Percentiles rank a stretch among this genome's conserved stretches.
phyloP scores from a whole-genome alignment of 2,888 invertebrate genomes.

The Xanthia togata region DNA sequence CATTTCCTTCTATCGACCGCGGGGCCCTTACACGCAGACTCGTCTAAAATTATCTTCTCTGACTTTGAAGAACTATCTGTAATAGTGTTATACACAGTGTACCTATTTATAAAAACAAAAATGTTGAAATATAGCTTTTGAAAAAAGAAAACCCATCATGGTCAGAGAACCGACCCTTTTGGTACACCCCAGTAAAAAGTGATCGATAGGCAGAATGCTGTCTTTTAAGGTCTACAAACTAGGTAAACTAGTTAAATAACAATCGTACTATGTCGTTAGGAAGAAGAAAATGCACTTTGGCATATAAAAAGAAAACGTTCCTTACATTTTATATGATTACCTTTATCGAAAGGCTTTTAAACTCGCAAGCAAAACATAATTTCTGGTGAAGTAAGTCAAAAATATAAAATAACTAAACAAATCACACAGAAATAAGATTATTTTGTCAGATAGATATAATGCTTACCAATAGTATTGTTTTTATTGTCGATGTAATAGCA shows the following conservation, averaged over 20 bases:
- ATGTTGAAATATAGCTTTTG: too few species aligned
- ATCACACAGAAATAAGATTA: neutral
- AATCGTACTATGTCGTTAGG: neutral
- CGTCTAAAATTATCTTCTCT: slow-evolving; percentile 80
- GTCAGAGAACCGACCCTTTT: slow-evolving; percentile 3
- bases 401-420: neutral
- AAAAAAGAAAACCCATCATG: neutral
- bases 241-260: neutral
- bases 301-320: neutral
- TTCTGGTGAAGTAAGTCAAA: neutral
- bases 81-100: too few species aligned
- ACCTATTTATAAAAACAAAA: neutral
- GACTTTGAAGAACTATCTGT: slow-evolving; percentile 79
- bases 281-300: neutral
- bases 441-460: neutral
- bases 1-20: slow-evolving; percentile 81
- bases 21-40: slow-evolving; percentile 81
- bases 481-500: slow-evolving; percentile 84
- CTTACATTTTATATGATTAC: neutral
- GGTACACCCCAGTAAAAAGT: neutral
- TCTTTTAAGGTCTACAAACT: neutral
- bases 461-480: slow-evolving; percentile 75
- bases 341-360: slow-evolving; percentile 7
- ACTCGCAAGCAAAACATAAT: neutral
- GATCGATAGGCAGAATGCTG: neutral